These are phyloP conservation scores for Morpho achilles DNA, from an alignment of 2,888 invertebrate genomes.

Conservation along the genomic window DNA sequence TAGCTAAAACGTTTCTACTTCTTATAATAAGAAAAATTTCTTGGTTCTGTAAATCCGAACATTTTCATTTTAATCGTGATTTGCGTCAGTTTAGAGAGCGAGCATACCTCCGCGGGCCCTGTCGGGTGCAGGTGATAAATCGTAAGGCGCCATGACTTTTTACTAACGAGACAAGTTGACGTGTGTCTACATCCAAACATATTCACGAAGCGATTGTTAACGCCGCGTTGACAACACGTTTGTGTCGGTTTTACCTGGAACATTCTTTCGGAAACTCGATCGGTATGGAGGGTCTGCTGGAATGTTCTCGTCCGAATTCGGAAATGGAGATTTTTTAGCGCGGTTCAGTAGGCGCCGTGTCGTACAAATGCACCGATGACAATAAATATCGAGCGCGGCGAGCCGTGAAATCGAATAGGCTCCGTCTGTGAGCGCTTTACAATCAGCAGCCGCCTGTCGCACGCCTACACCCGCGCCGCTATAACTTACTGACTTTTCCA, in stretches of 20 bases:
- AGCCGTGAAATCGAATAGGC: constrained; percentile 80
- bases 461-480: constrained; percentile 50
- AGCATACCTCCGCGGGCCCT: constrained; percentile 41
- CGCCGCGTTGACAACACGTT: constrained; percentile 26
- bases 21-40: not conserved
- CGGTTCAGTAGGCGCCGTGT: constrained; percentile 75
- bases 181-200: constrained; percentile 51
- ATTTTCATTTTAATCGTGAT: constrained; percentile 48
- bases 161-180: constrained; percentile 76
- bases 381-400: constrained; percentile 77
- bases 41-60: constrained; percentile 32
- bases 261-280: constrained; percentile 49
- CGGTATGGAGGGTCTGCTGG: constrained; percentile 47
- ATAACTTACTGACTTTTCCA: constrained; percentile 64
- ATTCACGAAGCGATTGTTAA: constrained; percentile 63
- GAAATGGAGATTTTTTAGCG: constrained; percentile 73
- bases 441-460: constrained; percentile 75
- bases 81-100: constrained; percentile 46
- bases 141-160: constrained; percentile 65
- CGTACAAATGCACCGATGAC: constrained; percentile 78
- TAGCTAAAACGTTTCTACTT: not conserved
- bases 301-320: constrained; percentile 71
- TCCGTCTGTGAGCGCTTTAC: constrained; percentile 77
- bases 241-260: constrained; percentile 35
- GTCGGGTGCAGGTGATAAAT: constrained; percentile 73